Evolutionary conservation across 1,140 invertebrate genomes (phyloP), one percentile per base, ranked within the genome.

Genomic region (Pemphigus obesinymphae): DNA sequence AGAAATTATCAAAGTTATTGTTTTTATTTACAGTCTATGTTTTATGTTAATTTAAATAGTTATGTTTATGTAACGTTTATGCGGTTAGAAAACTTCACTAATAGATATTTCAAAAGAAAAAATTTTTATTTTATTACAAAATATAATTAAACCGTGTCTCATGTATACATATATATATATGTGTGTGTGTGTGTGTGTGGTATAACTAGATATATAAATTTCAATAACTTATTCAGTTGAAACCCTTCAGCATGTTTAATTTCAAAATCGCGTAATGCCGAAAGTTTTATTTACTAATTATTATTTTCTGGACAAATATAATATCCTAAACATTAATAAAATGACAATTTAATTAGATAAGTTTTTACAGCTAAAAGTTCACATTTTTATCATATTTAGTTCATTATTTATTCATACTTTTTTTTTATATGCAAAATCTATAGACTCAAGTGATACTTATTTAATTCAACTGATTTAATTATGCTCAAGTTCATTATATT

Each of bases 381-480:
- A 31, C 70, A 8, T 3, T 48, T 50, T 50, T 48, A 50, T 73
- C 29, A 50, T 50, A 48, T 72, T 48, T n/a, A 73, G 26, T 73
- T 29, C 26, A n/a, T 48, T 50, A 73, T 73, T 73, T 48, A 50
- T 73, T 73, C 23, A 50, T 73, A 73, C 8, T n/a, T 73, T 31
- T 29, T 72, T 31, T 48, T 63, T 17, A 17, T 31, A 15, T 8
- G 15, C 29, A 48, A 31, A 73, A 48, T 73, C 70, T 73, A 48
- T 73, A 45, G 23, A 48, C 43, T 48, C 68, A 8, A 72, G 43
- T 48, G 43, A 48, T 72, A 48, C 26, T 72, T 48, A 73, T 50
- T 48, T 50, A 50, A 50, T 73, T 73, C 70, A 11, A n/a, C 70
- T 31, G 45, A 73, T 73, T 50, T 73, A 73, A 73, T 73, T 73